Percentiles rank a stretch among this genome's conserved stretches.
These are phyloP conservation scores for Chamaetylas fuelleborni DNA, from an alignment of 2,113 vertebrate species.

Conservation along the genomic window DNA sequence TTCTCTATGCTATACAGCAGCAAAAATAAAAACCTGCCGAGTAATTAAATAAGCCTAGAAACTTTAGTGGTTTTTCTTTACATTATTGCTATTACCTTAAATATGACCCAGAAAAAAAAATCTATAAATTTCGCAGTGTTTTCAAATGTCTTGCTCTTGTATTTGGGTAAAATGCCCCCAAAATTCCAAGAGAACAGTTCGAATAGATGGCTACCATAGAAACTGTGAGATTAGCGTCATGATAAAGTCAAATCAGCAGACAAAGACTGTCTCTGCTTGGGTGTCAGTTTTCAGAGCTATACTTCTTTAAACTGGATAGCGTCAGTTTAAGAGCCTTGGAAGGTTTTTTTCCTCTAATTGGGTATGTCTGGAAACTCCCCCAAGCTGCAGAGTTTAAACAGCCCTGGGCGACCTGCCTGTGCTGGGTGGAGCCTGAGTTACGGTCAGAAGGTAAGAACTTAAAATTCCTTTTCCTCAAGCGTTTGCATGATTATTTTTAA, in stretches of 20 bases:
- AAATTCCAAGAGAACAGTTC: not conserved
- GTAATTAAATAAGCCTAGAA: not conserved
- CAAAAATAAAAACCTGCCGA: not conserved
- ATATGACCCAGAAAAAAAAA: not conserved
- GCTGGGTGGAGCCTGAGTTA: not conserved
- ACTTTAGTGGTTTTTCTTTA: not conserved
- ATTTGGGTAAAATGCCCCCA: not conserved
- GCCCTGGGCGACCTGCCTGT: rapidly evolving
- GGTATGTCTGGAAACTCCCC: not conserved
- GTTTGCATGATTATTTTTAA: rapidly evolving
- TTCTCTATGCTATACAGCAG: not conserved
- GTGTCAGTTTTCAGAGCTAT: not conserved
- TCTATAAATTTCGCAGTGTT: not conserved
- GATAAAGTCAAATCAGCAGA: not conserved
- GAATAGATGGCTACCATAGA: not conserved
- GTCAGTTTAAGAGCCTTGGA: not conserved
- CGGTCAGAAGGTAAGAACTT: not conserved
- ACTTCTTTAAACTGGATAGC: not conserved
- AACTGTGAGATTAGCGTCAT: not conserved
- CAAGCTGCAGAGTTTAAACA: not conserved
- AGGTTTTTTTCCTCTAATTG: not conserved
- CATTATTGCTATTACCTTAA: not conserved
- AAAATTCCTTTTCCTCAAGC: rapidly evolving
- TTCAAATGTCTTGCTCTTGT: not conserved
- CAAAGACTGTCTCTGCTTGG: not conserved